Percentiles rank a stretch among this genome's conserved stretches.
phyloP scores from a whole-genome alignment of 2,113 vertebrate genomes.

The Triplophysa dalaica region DNA sequence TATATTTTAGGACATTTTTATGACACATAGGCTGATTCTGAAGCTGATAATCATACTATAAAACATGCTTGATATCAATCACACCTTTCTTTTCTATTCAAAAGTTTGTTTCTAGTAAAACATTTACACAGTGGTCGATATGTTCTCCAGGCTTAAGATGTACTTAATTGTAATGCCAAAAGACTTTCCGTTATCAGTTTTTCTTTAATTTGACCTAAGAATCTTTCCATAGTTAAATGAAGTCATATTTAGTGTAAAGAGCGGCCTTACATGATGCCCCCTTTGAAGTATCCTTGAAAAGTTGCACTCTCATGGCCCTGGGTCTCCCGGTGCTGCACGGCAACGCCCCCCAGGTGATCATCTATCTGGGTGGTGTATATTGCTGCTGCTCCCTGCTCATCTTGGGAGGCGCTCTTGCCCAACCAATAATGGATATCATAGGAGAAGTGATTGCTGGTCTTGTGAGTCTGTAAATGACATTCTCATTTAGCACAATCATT shows the following conservation, averaged over 20 bases:
- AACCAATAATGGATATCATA: slow-evolving; percentile 88
- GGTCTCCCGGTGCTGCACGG: slow-evolving; percentile 81
- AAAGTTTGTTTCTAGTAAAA: too few relatives aligned
- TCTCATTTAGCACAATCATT: not conserved
- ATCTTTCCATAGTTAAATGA: too few relatives aligned
- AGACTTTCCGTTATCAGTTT: too few relatives aligned
- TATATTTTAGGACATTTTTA: too few relatives aligned
- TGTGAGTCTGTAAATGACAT: slow-evolving; percentile 72
- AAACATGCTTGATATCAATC: too few relatives aligned
- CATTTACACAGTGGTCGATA: too few relatives aligned
- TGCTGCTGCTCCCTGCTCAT: slow-evolving; percentile 83
- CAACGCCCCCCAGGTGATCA: slow-evolving; percentile 75
- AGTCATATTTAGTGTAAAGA: not conserved
- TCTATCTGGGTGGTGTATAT: slow-evolving; percentile 84
- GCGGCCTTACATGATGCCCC: slow-evolving; percentile 78
- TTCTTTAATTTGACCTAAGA: too few relatives aligned
- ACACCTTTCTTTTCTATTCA: too few relatives aligned
- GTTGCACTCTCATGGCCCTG: slow-evolving; percentile 80
- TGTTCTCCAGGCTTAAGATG: too few relatives aligned
- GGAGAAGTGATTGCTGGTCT: slow-evolving; percentile 69
- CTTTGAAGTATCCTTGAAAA: slow-evolving; percentile 83
- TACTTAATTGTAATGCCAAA: too few relatives aligned
- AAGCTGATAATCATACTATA: too few relatives aligned
- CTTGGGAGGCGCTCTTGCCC: slow-evolving; percentile 75
- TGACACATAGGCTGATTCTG: too few relatives aligned